Evolutionary conservation across 2,888 invertebrate species (phyloP), one percentile per base, ranked within the genome.

Genomic region (Drosophila greeni): DNA sequence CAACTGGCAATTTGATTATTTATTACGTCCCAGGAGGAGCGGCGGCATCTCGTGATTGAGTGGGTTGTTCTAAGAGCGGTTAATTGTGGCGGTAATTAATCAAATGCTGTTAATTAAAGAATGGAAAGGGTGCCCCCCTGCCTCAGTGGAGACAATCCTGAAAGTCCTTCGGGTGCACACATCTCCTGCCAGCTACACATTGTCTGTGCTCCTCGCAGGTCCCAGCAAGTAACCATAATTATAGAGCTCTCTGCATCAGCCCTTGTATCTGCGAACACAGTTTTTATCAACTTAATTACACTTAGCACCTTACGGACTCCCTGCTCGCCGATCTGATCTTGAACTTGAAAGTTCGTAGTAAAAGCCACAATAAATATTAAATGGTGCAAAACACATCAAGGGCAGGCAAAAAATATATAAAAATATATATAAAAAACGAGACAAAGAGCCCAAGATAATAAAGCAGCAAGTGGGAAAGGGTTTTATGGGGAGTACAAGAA

Each of bases 1-100:
- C 74, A 80, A 80, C 72, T 82, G 76, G 81, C 81, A 74, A 67
- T 84, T 80, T 84, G 82, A 84, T 84, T 82, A 84, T 80, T 80
- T 79, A 80, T 82, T 78, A 62, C 64, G 48, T 47, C 59, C 23
- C n/a, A 14, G 11, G 20, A 20, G 18, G 18, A 45, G 45, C 12
- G 9, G 42, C 9, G 18, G 42, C 6, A n/a, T n/a, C n/a, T 24
- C 53, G 70, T 78, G 81, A 81, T 81, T 75, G 75, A 78, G 81
- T 67, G 68, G 64, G 65, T 55, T 77, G 73, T 64, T 64, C 66
- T 59, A 70, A 61, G 55, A 49, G 62, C 53, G 60, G 74, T 67
- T 82, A 82, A 84, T 80, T 72, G 67, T 54, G 61, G 49, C 48
- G 39, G 68, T 75, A 78, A 78, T 84, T 82, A 78, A 84, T 84